These are phyloP conservation scores for Lasioglossum leucozonium DNA, from an alignment of 2,888 invertebrate species.

Conservation along the genomic window DNA sequence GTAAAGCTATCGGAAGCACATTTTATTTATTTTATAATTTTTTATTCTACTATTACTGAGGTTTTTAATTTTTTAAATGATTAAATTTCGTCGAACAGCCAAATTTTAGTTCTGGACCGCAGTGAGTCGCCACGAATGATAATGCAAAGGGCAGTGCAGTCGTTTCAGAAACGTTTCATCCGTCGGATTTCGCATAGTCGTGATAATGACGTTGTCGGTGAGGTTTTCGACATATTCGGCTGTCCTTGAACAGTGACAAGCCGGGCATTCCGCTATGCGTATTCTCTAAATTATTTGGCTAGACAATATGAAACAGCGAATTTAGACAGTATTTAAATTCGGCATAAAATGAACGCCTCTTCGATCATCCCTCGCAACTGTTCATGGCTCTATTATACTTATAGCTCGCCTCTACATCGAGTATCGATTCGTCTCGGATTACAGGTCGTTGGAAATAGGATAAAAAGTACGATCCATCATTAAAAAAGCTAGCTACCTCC, in stretches of 20 bases:
- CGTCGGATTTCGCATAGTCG: neutral
- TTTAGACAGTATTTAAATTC: neutral
- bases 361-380: neutral
- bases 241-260: neutral
- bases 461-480: neutral
- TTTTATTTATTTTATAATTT: no score
- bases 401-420: neutral
- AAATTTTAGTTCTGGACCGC: neutral
- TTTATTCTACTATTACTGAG: neutral
- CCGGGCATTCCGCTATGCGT: neutral
- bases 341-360: neutral
- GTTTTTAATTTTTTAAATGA: neutral
- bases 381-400: neutral
- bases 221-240: neutral
- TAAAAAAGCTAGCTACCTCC: neutral
- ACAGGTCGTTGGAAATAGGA: neutral
- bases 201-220: neutral
- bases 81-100: neutral
- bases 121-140: neutral
- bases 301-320: neutral
- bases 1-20: no score
- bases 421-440: slow-evolving; percentile 4
- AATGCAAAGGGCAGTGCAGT: neutral
- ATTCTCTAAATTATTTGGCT: neutral
- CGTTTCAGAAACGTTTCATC: neutral